Evolutionary conservation across 1,140 invertebrate species (phyloP), one percentile per base, ranked within the genome.

Genomic region (Halesus radiatus): DNA sequence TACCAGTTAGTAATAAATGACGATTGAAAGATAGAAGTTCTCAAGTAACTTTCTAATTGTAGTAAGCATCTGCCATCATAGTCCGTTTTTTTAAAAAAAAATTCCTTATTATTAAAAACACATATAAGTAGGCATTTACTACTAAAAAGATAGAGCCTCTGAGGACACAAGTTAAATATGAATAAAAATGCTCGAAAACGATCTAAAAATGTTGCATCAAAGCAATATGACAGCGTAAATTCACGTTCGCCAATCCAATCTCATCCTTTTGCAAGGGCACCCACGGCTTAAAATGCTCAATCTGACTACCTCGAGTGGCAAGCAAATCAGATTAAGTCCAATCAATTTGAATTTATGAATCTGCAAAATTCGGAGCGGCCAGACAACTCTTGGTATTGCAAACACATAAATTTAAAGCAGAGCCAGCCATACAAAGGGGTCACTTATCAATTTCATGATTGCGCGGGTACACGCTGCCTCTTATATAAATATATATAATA

Each of bases 331-430:
- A 90, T 90, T 90, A 90, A 77, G 88, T 88, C 88, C 88, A 89
- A 89, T 89, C 88, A 89, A 89, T 89, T 87, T 85, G 86, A 89
- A 90, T 90, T 89, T 90, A 89, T 90, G 88, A 90, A 87, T 88
- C 87, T 87, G 86, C 86, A 85, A 45, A 79, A 54, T 26, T 26
- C 20, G 50, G n/a, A 54, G 70, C 70, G 20, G 50, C 37, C 20
- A 5, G 54, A 72, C 68, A 18, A 18, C 68, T 74, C 23, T 72
- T n/a, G 45, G 52, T 32, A 45, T n/a, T 58, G 22, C 53, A 4
- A 54, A 56, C 13, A 56, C 26, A 79, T 82, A 82, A 82, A 82
- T 82, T 76, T 77, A 22, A 50, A 62, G 68, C 45, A 29, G 18
- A 74, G 45, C 32, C 68, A 53, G 53, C 60, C 50, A 80, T 76